Base-by-base conservation (phyloP, 2,113 vertebrate genomes). In the Microcebus jonahi region DNA sequence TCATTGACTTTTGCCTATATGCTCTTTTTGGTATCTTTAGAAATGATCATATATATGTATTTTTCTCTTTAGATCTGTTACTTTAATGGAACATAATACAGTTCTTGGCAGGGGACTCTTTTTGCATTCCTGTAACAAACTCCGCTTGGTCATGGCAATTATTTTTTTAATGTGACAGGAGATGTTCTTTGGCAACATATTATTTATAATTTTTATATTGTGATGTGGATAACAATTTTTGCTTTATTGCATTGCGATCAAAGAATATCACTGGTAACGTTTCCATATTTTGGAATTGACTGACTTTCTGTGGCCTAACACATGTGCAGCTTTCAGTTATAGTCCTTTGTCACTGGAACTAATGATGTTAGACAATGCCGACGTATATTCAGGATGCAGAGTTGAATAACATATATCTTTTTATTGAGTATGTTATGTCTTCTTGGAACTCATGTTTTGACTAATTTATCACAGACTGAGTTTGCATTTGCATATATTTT, bases 141-240 rank as follows among this genome's bases (percentile, higher is more conserved):
- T 13, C 20, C 59, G 84, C 8, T 57, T n/a, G 17, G 59, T 88
- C 57, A 50, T 29, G 27, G 57, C 20, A 14, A 92, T 82, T 81
- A 48, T 53, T 79, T 79, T 92, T 70, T 42, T 34, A 90, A 75
- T 63, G 15, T 80, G 36, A 20, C 92, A 14, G 8, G 48, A 73
- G 27, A 83, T 67, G 3, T 10, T 84, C 23, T 94, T 91, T 96
- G 27, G 17, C 55, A 42, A 21, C 57, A 45, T 81, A 94, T 90
- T 93, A 80, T 88, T 75, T 85, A 79, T 14, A 45, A 29, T 36
- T 82, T 81, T 96, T 92, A 6, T 21, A 86, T 1, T 36, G 34
- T 82, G 39, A 73, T 82, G 86, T 96, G 86, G 25, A 86, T 90
- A 77, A 84, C 9, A 48, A 6, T 34, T 63, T 77, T 94, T 92